Percentiles rank a stretch among this genome's conserved stretches.
Evolutionary conservation across 1,140 invertebrate species (phyloP).

Genomic region (Dinoponera quadriceps): DNA sequence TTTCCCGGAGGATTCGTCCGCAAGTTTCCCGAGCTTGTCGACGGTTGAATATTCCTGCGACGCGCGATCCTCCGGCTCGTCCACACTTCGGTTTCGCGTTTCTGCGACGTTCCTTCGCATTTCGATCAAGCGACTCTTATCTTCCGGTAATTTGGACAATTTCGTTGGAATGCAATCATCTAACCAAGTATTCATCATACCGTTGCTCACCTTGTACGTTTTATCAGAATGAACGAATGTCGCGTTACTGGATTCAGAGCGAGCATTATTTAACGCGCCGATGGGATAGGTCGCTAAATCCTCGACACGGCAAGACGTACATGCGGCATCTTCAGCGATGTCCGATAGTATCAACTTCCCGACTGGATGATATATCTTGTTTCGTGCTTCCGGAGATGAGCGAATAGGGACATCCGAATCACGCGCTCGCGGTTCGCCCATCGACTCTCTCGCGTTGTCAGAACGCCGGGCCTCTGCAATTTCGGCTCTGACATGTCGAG

Average conservation of each 20-base stretch:
- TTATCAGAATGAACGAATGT: neutral
- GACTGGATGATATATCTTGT: slow-evolving; percentile 3
- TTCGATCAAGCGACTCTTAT: neutral
- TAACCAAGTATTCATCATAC: neutral
- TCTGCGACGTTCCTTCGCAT: neutral
- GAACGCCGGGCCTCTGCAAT: slow-evolving; percentile 4
- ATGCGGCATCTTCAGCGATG: neutral
- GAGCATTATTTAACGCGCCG: neutral
- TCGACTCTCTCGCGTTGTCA: neutral
- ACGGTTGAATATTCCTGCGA: neutral
- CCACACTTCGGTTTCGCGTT: neutral
- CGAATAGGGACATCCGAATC: neutral
- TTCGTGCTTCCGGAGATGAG: slow-evolving; percentile 22
- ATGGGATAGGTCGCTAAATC: neutral
- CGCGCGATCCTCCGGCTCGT: neutral
- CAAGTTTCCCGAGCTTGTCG: neutral
- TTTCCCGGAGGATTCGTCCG: neutral
- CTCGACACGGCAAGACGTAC: neutral
- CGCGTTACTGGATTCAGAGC: neutral
- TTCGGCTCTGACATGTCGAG: slow-evolving; percentile 6
- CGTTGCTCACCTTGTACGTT: neutral
- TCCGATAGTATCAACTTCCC: neutral
- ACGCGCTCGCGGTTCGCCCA: neutral
- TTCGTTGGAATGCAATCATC: slow-evolving; percentile 2
- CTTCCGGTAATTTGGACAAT: neutral